phyloP scores from a whole-genome alignment of 2,888 invertebrate genomes.

The Scaeva pyrastri region DNA sequence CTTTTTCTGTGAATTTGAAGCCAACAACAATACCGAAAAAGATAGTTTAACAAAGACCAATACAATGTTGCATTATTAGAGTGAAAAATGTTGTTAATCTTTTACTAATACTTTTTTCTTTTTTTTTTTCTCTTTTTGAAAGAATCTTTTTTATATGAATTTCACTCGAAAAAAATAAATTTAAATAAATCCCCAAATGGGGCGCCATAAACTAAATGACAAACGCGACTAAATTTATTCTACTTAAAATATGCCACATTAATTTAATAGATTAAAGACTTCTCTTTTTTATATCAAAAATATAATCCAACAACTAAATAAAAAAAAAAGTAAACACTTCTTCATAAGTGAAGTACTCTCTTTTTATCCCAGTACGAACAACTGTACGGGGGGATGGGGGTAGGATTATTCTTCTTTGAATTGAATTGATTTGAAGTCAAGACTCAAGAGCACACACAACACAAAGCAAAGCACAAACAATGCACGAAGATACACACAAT shows the following conservation, averaged over 20 bases:
- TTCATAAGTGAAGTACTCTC: slow-evolving; percentile 20
- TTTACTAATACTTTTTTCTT: too few species aligned
- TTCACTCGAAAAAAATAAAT: neutral
- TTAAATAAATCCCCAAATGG: neutral
- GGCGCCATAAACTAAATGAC: slow-evolving; percentile 21
- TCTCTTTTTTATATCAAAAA: neutral
- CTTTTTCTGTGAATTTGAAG: neutral
- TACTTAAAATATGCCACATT: slow-evolving; percentile 22
- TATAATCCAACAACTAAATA: slow-evolving; percentile 20
- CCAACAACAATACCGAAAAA: neutral
- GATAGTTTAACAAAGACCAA: too few species aligned
- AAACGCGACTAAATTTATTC: slow-evolving; percentile 22
- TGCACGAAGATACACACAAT: neutral
- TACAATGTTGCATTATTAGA: neutral
- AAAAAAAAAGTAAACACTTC: neutral
- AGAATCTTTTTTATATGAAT: too few species aligned
- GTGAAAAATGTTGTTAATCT: neutral
- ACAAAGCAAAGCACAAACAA: slow-evolving; percentile 38
- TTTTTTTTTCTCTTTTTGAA: too few species aligned
- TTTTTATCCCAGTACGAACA: neutral
- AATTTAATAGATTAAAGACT: slow-evolving; percentile 42
- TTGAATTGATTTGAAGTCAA: slow-evolving; percentile 62
- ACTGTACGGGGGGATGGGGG: too few species aligned
- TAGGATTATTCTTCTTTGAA: slow-evolving; percentile 31
- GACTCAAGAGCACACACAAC: slow-evolving; percentile 10